These are phyloP conservation scores for Propithecus deckenii DNA, from an alignment of 2,797 vertebrate genomes.

Conservation along the genomic window DNA sequence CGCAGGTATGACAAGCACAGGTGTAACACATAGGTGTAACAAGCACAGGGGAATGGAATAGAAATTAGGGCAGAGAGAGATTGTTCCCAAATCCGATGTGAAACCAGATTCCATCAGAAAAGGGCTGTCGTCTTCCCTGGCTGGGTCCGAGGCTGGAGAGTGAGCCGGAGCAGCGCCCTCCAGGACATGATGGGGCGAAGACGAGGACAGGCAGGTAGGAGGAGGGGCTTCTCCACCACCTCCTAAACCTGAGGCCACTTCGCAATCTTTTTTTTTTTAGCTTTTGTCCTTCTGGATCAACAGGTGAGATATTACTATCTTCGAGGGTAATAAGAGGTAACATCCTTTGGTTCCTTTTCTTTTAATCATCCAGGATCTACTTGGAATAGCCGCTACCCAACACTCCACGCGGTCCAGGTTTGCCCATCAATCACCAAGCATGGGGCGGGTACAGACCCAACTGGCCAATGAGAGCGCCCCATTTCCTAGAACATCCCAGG, in stretches of 20 bases:
- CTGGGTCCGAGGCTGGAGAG: neutral
- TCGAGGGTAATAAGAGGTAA: neutral
- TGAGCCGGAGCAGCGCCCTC: neutral
- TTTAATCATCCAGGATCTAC: neutral
- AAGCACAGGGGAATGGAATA: accelerated
- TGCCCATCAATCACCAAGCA: neutral
- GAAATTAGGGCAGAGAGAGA: neutral
- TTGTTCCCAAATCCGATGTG: neutral
- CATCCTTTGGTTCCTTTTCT: neutral
- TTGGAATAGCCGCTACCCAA: no score
- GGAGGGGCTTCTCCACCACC: neutral
- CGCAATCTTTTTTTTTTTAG: neutral
- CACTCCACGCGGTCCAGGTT: neutral
- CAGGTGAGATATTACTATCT: neutral
- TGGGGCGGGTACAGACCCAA: neutral
- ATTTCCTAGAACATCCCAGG: neutral
- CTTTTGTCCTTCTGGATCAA: neutral
- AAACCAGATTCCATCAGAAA: neutral
- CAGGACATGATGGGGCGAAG: neutral
- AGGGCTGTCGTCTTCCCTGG: neutral
- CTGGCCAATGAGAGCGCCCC: neutral
- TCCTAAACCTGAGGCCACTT: neutral
- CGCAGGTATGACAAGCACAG: neutral
- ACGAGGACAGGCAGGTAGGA: no score
- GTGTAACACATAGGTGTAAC: neutral